Evolutionary conservation across 2,797 vertebrate species (phyloP), one percentile per base, ranked within the genome.

Genomic region (Argya squamiceps): DNA sequence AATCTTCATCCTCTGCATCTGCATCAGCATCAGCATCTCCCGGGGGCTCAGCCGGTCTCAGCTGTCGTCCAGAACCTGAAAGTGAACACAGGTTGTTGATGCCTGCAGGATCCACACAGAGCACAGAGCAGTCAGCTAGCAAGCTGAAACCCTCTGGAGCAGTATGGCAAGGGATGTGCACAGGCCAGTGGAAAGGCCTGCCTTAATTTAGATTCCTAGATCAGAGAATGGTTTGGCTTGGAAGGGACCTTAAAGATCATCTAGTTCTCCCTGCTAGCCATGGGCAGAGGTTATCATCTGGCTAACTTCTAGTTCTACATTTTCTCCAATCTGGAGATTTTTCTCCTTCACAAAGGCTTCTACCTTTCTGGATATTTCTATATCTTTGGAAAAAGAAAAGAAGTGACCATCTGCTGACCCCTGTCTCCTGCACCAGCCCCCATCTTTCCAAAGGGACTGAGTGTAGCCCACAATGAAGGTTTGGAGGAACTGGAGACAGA

Each of bases 61-160:
- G 97, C 94, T 99, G 97, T 64, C 97, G 98, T 62, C 98, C 98
- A 22, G 98, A 98, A 95, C 96, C 99, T 99, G 95, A 44, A 79
- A 95, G 85, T 65, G 89, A 65, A 89, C 7, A 92, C 5, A 67
- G 46, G 60, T 37, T 77, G 59, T 53, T 62, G 74, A 22, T 44
- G 30, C 39, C n/a, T 11, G 22, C 23, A 43, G 21, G 15, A 50
- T 14, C 53, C 46, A 26, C 4, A 5, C 30, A 32, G 37, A 59
- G 60, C 39, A 70, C 55, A 37, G n/a, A 88, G 76, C 47, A 78
- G 59, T 9, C 26, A 52, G 27, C 27, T 17, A n/a, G 50, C 44
- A 93, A 88, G 36, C 39, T 46, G 65, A 78, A 71, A 59, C 12
- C 20, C 32, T 68, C 67, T 2, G 1, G 15, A 79, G 29, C 47